Percentiles rank a stretch among this genome's conserved stretches.
Conservation (phyloP, 2,888 invertebrate genomes). For the Liopterus haemorrhoidalis region DNA sequence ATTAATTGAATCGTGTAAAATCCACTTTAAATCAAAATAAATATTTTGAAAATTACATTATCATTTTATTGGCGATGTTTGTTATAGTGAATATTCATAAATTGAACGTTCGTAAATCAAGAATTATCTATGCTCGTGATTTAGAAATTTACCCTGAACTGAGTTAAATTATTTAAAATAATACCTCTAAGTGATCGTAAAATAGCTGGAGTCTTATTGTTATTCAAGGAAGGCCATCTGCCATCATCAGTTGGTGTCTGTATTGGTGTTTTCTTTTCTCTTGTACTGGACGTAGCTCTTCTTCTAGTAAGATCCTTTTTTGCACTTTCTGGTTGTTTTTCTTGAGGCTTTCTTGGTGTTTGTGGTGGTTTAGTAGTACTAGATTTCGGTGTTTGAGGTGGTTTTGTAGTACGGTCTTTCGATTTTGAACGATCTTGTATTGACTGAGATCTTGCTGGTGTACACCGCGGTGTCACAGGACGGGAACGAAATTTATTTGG, state of each 20-base stretch:
- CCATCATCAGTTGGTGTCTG: conserved; percentile 63
- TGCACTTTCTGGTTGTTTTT: background rate
- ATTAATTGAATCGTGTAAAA: too few relatives aligned
- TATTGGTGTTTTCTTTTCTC: conserved; percentile 47
- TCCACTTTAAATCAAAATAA: too few relatives aligned
- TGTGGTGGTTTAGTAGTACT: background rate
- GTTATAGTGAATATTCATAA: too few relatives aligned
- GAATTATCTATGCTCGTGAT: too few relatives aligned
- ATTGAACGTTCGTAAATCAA: too few relatives aligned
- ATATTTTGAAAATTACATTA: too few relatives aligned
- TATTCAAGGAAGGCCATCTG: conserved; percentile 57
- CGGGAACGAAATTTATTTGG: background rate
- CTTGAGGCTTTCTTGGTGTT: background rate
- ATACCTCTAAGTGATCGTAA: conserved; percentile 42
- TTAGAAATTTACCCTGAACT: too few relatives aligned
- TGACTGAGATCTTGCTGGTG: conserved; percentile 15
- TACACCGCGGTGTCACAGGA: conserved; percentile 2
- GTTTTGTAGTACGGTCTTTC: conserved; percentile 8
- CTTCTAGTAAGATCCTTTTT: conserved; percentile 16
- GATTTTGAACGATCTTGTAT: conserved; percentile 15
- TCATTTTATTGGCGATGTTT: too few relatives aligned
- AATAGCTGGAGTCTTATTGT: conserved; percentile 44
- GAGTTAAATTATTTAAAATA: conserved; percentile 38
- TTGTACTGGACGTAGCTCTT: conserved; percentile 24
- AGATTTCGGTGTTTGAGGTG: conserved; percentile 14